phyloP scores from a whole-genome alignment of 2,797 vertebrate genomes.

The Gymnodraco acuticeps region DNA sequence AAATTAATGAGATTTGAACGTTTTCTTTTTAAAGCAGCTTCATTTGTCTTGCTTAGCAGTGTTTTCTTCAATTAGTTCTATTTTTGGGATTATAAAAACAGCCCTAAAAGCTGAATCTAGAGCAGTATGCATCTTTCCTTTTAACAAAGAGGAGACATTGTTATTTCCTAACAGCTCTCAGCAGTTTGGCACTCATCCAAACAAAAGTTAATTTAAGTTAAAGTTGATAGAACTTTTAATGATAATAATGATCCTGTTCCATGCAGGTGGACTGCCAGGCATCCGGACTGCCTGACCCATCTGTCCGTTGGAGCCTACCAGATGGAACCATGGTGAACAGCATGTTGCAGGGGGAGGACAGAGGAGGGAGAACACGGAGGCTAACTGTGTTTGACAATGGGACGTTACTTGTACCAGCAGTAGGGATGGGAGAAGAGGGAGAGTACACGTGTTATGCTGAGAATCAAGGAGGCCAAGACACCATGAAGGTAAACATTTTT shows the following conservation, averaged over 20 bases:
- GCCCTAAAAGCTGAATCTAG: background rate
- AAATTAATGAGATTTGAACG: slow-evolving; percentile 29
- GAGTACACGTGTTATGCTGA: slow-evolving; percentile 94
- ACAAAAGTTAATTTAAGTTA: background rate
- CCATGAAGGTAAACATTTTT: slow-evolving; percentile 84
- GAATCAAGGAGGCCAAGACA: slow-evolving; percentile 93
- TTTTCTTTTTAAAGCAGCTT: background rate
- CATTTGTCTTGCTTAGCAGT: background rate
- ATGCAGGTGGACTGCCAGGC: slow-evolving; percentile 93
- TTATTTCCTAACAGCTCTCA: background rate
- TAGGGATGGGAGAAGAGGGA: slow-evolving; percentile 90
- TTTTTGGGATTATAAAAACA: background rate
- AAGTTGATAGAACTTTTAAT: background rate
- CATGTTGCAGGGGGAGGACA: slow-evolving; percentile 86
- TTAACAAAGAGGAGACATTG: background rate
- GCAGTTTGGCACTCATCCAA: background rate
- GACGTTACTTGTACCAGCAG: slow-evolving; percentile 90
- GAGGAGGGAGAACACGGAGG: slow-evolving; percentile 79
- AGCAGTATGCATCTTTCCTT: background rate
- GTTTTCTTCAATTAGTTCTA: background rate
- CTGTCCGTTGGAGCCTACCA: slow-evolving; percentile 93
- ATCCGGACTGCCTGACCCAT: slow-evolving; percentile 92
- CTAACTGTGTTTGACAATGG: slow-evolving; percentile 94
- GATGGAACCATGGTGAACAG: slow-evolving; percentile 93
- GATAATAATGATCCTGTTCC: background rate